Evolutionary conservation across 2,888 invertebrate species (phyloP).

Genomic region (Helobdella robusta): DNA sequence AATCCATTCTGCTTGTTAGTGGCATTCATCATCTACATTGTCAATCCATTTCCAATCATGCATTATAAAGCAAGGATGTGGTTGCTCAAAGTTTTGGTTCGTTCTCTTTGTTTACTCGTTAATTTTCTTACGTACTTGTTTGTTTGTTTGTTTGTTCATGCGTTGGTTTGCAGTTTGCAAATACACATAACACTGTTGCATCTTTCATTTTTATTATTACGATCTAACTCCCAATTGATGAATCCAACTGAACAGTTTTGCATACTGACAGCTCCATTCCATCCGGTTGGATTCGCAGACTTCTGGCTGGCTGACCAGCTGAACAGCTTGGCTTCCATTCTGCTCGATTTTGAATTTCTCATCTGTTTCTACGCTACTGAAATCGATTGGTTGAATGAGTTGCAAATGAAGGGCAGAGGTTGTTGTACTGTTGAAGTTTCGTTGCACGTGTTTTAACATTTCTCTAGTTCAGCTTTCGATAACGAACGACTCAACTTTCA

Average conservation of each 20-base stretch:
- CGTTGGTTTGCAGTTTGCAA: too few species aligned
- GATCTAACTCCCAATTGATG: too few species aligned
- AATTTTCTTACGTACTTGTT: too few species aligned
- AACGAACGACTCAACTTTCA: background rate
- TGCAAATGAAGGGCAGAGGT: background rate
- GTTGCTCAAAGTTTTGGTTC: slow-evolving; percentile 73
- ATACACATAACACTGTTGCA: too few species aligned
- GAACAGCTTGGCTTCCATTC: slow-evolving; percentile 78
- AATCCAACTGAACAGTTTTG: slow-evolving; percentile 46
- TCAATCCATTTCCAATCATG: slow-evolving; percentile 85
- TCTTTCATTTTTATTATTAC: too few species aligned
- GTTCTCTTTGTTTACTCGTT: too few species aligned
- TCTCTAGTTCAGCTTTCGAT: too few species aligned
- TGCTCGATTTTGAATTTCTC: slow-evolving; percentile 87
- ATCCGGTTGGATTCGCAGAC: slow-evolving; percentile 87
- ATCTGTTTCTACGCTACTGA: slow-evolving; percentile 68
- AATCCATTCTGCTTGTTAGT: slow-evolving; percentile 69
- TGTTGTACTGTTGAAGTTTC: too few species aligned
- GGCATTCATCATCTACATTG: slow-evolving; percentile 68
- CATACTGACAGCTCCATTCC: slow-evolving; percentile 78
- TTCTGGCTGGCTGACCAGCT: slow-evolving; percentile 98
- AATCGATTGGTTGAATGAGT: slow-evolving; percentile 46
- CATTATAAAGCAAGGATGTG: slow-evolving; percentile 87
- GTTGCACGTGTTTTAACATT: too few species aligned
- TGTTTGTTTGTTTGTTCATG: too few species aligned